Evolutionary conservation across 1,140 invertebrate species (phyloP), one percentile per base, ranked within the genome.

Genomic region (Rhyacophila brunnea): DNA sequence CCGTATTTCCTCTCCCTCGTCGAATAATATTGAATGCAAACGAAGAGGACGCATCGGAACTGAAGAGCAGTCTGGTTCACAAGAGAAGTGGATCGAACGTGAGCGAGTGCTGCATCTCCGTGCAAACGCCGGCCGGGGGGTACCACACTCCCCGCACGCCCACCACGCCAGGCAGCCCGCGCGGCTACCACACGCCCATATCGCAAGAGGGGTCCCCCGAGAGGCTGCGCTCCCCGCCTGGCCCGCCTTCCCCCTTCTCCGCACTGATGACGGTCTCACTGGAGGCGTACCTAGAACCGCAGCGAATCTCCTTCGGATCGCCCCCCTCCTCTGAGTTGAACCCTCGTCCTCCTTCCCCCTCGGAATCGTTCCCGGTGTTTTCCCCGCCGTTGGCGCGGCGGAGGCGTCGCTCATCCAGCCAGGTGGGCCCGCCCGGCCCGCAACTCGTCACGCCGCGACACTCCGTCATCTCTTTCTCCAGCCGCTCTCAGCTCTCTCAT

Each of bases 271-370:
- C 91, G 1, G 84, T 87, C 10, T 90, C 90, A 2, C 81, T 93
- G 2, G 92, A 94, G 52, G 90, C 87, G 2, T 95, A 93, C 68
- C 78, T 94, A 40, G 92, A 95, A 60, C 89, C 89, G 0, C 82
- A 85, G 4, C 77, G 88, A 18, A 86, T 90, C 53, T 90, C 88
- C 1, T 89, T 89, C 69, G 85, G 87, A 50, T 89, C 89, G 1
- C 89, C 88, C 1, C 87, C 89, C 0, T 83, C 81, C 58, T 89
- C 87, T 35, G 87, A 88, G 64, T 69, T 88, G 2, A 81, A 86
- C 57, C 82, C 83, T 1, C 80, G 86, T 11, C 83, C 81, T 28
- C 82, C 81, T 42, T 88, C 83, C 42, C 85, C 85, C 0, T 64
- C 66, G 0, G 91, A 92, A 55, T 89, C 87, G 45, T 92, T 90